Evolutionary conservation across 2,888 invertebrate species (phyloP), one percentile per base, ranked within the genome.

Genomic region (Chymomyza caudatula): DNA sequence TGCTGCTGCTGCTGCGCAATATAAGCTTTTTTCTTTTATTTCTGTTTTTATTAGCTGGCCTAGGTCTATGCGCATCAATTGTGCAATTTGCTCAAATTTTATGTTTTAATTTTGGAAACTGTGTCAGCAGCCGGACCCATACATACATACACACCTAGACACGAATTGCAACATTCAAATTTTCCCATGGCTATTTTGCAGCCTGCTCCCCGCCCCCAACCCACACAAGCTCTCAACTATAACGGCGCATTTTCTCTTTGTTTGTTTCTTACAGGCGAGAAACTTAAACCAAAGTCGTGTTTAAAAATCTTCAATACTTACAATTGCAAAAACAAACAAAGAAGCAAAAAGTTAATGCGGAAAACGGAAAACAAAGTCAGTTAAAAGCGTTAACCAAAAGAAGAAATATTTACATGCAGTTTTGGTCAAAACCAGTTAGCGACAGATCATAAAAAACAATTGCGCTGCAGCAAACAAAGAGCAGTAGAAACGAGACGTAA

Each of bases 31-130:
- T 67, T 69, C 77, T 57, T 54, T 64, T 64, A 57, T 67, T 78
- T 81, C 77, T 86, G 86, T 82, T 82, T 85, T 86, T 72, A 71
- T 73, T 72, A 62, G 69, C 64, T 75, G 65, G 65, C 83, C 86
- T 77, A 82, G 65, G 64, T 86, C 86, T 77, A 85, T 29, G 57
- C 44, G 49, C 56, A 44, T 17, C 47, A 54, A 58, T 81, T 86
- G 82, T 85, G 86, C 81, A 70, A 85, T 74, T 69, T 58, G 68
- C 53, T 60, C 68, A 53, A 53, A 57, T 58, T 63, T 56, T 63
- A 51, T 19, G 22, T 60, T 61, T 73, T 67, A 63, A 77, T 71
- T 75, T 77, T 75, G 74, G 74, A 75, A 75, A 74, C 77, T 75
- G 65, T 75, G 74, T 77, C 77, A 77, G 56, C 74, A n/a, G n/a